These are phyloP conservation scores for Hycleus phaleratus DNA, from an alignment of 1,140 invertebrate genomes.

Conservation along the genomic window DNA sequence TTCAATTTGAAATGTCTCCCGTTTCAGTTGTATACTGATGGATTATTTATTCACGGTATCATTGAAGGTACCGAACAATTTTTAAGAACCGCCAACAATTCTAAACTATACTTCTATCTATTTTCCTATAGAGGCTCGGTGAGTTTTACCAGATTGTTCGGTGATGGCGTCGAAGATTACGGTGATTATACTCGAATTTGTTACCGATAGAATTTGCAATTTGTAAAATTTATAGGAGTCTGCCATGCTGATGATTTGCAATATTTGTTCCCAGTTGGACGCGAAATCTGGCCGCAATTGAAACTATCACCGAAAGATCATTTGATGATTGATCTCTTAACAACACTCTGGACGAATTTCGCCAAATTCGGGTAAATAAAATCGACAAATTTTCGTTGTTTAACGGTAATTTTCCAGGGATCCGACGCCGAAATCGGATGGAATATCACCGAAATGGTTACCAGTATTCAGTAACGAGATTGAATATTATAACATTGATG, in stretches of 20 bases:
- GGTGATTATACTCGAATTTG: constrained; percentile 37
- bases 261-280: constrained; percentile 60
- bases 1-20: neutral
- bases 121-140: constrained; percentile 55
- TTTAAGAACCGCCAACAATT: too few species aligned
- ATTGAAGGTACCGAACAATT: constrained; percentile 47
- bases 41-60: constrained; percentile 54
- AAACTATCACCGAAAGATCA: constrained; percentile 42
- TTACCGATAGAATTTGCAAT: neutral
- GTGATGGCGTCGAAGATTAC: constrained; percentile 50
- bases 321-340: constrained; percentile 47
- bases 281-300: constrained; percentile 47
- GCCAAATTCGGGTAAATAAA: constrained; percentile 53
- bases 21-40: constrained; percentile 59
- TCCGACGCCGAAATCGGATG: constrained; percentile 42
- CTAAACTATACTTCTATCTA: constrained; percentile 56
- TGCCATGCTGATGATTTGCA: constrained; percentile 67
- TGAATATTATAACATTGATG: constrained; percentile 43
- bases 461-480: constrained; percentile 40
- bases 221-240: constrained; percentile 44
- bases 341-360: constrained; percentile 63
- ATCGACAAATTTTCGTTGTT: neutral
- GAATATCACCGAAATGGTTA: constrained; percentile 41
- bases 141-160: constrained; percentile 63
- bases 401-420: constrained; percentile 38